These are phyloP conservation scores for Collichthys lucidus DNA, from an alignment of 2,113 vertebrate species.

Conservation along the genomic window DNA sequence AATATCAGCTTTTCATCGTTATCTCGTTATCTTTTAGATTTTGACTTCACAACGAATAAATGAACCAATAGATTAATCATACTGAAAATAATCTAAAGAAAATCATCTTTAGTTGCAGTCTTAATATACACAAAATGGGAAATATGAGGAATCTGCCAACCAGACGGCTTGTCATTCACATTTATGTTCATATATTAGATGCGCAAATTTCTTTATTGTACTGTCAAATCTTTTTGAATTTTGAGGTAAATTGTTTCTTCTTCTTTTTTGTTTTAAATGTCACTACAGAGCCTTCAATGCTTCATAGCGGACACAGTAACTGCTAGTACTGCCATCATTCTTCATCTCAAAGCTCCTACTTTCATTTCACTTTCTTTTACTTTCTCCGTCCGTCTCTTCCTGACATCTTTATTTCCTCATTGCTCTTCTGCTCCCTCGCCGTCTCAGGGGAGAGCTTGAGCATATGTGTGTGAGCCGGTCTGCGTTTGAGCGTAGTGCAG, in stretches of 20 bases:
- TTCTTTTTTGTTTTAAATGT: not conserved
- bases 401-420: slow-evolving; percentile 64
- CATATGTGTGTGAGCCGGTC: slow-evolving; percentile 68
- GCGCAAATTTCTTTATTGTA: not conserved
- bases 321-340: not conserved
- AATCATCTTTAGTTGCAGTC: not conserved
- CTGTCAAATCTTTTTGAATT: not conserved
- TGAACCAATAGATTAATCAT: no score
- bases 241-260: slow-evolving; percentile 9
- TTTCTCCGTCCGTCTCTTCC: not conserved
- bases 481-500: slow-evolving; percentile 68
- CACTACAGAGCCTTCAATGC: not conserved
- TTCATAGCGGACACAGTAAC: slow-evolving; percentile 16
- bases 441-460: slow-evolving; percentile 65
- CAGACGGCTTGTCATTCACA: not conserved
- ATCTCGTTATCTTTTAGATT: no score
- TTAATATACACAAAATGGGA: not conserved
- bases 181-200: not conserved
- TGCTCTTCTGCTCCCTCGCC: slow-evolving; percentile 50
- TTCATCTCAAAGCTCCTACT: not conserved
- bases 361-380: slow-evolving; percentile 3
- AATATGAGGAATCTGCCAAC: not conserved
- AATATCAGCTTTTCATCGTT: not conserved
- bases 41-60: not conserved
- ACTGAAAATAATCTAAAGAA: not conserved